Evolutionary conservation across 2,113 vertebrate genomes (phyloP).

Genomic region (Dendropsophus ebraccatus): DNA sequence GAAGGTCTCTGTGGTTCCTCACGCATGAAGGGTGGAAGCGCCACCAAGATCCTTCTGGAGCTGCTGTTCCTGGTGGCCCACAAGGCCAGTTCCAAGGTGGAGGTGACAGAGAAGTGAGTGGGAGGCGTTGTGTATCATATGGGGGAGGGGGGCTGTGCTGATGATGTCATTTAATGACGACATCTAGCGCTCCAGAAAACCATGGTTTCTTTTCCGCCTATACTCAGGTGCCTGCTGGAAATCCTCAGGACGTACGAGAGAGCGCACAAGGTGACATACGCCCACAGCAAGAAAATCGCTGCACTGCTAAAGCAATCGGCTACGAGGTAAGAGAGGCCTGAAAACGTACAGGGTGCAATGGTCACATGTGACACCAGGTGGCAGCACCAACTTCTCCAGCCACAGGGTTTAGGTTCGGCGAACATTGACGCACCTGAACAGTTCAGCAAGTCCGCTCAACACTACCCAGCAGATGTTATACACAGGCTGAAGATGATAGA

Average conservation of each 20-base stretch:
- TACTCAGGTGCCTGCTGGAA: conserved; percentile 68
- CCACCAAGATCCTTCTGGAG: conserved; percentile 80
- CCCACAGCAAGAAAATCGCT: conserved; percentile 67
- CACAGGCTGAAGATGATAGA: no score
- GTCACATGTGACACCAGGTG: neutral
- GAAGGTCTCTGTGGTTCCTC: conserved; percentile 80
- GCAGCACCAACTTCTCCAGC: no score
- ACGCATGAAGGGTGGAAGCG: conserved; percentile 80
- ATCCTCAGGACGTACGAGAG: conserved; percentile 68
- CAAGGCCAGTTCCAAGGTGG: conserved; percentile 65
- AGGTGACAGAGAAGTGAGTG: conserved; percentile 62
- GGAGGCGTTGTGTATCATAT: no score
- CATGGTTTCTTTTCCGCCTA: no score
- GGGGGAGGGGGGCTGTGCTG: neutral
- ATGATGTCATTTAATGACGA: neutral
- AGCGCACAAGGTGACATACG: conserved; percentile 73
- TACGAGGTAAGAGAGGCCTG: conserved; percentile 64
- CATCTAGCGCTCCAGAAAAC: neutral
- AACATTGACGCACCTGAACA: no score
- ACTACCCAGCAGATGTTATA: no score
- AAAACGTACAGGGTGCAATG: no score
- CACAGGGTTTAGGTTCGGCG: no score
- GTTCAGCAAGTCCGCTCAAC: no score
- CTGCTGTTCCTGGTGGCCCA: conserved; percentile 73
- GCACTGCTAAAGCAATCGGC: conserved; percentile 74